A percentile compares a stretch with the other conserved stretches of the same genome.
phyloP scores from a whole-genome alignment of 2,797 vertebrate species.

The Myotis myotis region DNA sequence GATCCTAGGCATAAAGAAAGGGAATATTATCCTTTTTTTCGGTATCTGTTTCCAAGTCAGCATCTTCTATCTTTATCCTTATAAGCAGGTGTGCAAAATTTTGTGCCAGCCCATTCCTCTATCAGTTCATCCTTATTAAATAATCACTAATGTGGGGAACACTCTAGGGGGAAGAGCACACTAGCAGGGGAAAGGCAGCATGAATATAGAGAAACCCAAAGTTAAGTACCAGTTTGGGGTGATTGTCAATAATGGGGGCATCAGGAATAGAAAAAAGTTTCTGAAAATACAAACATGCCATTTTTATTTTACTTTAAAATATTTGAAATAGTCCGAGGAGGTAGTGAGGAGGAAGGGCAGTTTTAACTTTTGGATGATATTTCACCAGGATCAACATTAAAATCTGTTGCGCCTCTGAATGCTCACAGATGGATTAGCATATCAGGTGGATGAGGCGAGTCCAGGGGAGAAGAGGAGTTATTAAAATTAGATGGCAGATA shows the following conservation, averaged over 20 bases:
- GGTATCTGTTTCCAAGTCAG: neutral
- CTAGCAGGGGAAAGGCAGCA: neutral
- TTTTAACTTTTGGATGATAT: neutral
- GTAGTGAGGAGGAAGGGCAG: neutral
- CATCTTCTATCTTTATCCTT: conserved; percentile 13
- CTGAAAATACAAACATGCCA: neutral
- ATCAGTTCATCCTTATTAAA: neutral
- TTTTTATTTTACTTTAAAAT: conserved; percentile 39
- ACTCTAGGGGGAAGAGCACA: neutral
- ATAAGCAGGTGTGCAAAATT: neutral
- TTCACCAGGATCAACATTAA: neutral
- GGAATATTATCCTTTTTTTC: neutral
- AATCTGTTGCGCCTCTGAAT: neutral
- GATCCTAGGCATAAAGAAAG: neutral
- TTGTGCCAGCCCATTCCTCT: neutral
- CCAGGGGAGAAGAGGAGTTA: neutral
- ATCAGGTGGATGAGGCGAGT: neutral
- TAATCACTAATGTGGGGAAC: neutral
- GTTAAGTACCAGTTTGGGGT: neutral
- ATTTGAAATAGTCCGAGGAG: neutral
- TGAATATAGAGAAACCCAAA: neutral
- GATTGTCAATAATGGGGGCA: neutral
- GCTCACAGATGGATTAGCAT: neutral
- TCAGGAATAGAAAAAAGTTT: neutral
- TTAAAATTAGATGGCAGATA: neutral